Conservation (phyloP, 2,113 vertebrate species). For the Gnathonemus longibarbis region DNA sequence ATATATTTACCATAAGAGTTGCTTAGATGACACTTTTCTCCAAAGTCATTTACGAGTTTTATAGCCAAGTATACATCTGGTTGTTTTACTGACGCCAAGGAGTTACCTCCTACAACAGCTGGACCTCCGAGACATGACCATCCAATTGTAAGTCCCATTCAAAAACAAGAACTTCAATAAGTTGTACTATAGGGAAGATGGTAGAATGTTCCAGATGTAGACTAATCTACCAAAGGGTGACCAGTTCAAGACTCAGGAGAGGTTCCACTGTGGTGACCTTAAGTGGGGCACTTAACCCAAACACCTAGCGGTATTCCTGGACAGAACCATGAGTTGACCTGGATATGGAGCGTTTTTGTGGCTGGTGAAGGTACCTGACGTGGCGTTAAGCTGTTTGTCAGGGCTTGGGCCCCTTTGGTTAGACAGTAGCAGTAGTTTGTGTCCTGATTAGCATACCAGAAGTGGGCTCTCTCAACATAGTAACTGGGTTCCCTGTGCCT, state of each 20-base stretch:
- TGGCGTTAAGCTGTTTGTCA: not conserved
- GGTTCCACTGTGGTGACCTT: not conserved
- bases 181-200: not conserved
- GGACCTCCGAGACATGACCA: not conserved
- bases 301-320: not conserved
- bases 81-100: not conserved
- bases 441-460: not conserved
- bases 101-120: not conserved
- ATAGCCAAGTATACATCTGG: not conserved
- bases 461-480: not conserved
- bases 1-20: not conserved
- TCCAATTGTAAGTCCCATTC: not conserved
- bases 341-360: not conserved
- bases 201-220: not conserved
- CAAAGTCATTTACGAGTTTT: not conserved
- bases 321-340: not conserved
- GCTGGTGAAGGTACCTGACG: not conserved
- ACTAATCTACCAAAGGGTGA: not conserved
- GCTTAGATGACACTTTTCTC: not conserved
- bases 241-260: not conserved
- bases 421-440: not conserved
- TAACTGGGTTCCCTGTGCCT: not conserved
- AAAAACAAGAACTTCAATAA: not conserved
- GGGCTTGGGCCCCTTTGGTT: not conserved
- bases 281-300: not conserved